Base-by-base conservation (phyloP, 2,888 invertebrate genomes). In the Zele albiditarsus region DNA sequence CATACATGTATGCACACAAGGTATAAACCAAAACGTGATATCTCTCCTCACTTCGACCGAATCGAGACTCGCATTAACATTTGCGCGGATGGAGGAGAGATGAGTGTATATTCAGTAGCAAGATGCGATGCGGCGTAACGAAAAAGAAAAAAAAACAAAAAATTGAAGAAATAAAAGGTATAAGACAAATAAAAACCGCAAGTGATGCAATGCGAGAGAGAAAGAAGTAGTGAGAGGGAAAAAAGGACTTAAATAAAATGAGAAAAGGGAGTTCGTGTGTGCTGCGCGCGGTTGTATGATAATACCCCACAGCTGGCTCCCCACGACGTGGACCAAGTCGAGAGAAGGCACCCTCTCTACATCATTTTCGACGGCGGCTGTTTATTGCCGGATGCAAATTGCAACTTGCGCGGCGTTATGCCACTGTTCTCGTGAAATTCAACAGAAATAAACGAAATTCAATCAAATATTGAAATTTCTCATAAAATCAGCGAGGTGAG, bases 341-440 rank as follows among this genome's bases (percentile, higher is more conserved):
- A 20, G 46, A 65, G 25, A n/a, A 25, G 25, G 25, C 71, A 57
- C 62, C 80, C 78, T 81, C 81, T 81, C 83, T 84, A 82, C 83
- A 84, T 85, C 84, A 84, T 84, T 84, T 86, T 84, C 84, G 83
- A 85, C 82, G 80, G 78, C 80, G 81, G 79, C 80, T 84, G 81
- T 85, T 86, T 83, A 85, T 83, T 82, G 83, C 81, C 80, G 77
- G 76, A 85, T 85, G 85, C 83, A 84, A 86, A 85, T 86, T 80
- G 81, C 74, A 77, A 75, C 76, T 79, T 73, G 77, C 80, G 80
- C 80, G 82, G 79, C 80, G 82, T 81, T 80, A 78, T 79, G 79
- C 78, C 81, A 81, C 78, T 73, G 78, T 77, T 76, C 53, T 27
- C 65, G 5, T 6, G 16, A 14, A 67, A 67, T 67, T 27, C 8